These are phyloP conservation scores for Apoda limacodes DNA, from an alignment of 2,888 invertebrate species.

Conservation along the genomic window DNA sequence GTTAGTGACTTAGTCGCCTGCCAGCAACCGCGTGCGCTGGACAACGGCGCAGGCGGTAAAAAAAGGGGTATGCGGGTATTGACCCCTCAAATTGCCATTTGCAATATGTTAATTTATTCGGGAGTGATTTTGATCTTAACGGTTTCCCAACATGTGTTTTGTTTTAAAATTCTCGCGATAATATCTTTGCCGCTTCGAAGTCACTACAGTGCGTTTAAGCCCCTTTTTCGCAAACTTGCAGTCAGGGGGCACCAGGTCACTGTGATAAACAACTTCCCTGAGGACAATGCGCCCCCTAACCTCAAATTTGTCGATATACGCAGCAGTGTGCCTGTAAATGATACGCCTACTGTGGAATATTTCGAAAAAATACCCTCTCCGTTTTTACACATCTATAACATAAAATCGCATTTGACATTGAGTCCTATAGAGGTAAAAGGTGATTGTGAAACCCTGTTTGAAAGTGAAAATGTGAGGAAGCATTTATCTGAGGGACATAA, in stretches of 20 bases:
- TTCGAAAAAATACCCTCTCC: slow-evolving; percentile 24
- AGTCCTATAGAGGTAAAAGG: slow-evolving; percentile 16
- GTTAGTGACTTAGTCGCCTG: no score
- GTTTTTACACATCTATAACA: slow-evolving; percentile 22
- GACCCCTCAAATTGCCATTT: no score
- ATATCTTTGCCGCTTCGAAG: slow-evolving; percentile 72
- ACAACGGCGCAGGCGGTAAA: no score
- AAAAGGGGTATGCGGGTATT: no score
- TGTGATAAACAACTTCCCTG: slow-evolving; percentile 71
- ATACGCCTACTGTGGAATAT: slow-evolving; percentile 19
- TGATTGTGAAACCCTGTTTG: slow-evolving; percentile 39
- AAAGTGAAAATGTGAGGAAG: slow-evolving; percentile 28
- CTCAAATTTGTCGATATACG: slow-evolving; percentile 66
- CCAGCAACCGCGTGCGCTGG: no score
- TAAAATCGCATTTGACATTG: slow-evolving; percentile 24
- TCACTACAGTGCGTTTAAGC: slow-evolving; percentile 73
- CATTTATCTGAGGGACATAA: slow-evolving; percentile 27
- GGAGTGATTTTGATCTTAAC: no score
- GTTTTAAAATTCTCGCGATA: slow-evolving; percentile 58
- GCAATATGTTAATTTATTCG: no score
- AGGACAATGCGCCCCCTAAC: slow-evolving; percentile 42
- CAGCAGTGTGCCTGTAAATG: slow-evolving; percentile 15
- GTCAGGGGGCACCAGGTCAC: slow-evolving; percentile 72
- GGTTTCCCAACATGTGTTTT: slow-evolving; percentile 26
- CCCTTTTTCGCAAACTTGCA: slow-evolving; percentile 67